Evolutionary conservation across 2,888 invertebrate genomes (phyloP).

Genomic region (Drosophila setosimentum): DNA sequence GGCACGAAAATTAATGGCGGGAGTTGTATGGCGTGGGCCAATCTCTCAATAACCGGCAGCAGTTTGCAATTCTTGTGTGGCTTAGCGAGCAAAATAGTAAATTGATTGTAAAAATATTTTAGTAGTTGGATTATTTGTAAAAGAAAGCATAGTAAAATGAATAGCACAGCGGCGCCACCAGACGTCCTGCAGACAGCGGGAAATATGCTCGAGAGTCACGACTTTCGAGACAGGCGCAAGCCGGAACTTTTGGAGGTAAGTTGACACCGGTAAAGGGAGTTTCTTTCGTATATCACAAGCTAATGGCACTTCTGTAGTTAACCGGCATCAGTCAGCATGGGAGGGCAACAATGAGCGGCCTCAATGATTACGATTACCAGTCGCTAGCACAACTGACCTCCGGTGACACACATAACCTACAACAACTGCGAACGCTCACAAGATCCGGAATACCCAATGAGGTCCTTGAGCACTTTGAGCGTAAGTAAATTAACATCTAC

Average conservation of each 20-base stretch:
- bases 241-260: conserved; percentile 84
- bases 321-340: conserved; percentile 89
- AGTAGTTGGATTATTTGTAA: background rate
- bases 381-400: conserved; percentile 89
- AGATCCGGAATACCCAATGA: conserved; percentile 96
- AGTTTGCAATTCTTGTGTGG: conserved; percentile 31
- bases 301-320: conserved; percentile 84
- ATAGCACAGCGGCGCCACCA: conserved; percentile 83
- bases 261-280: background rate
- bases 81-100: background rate
- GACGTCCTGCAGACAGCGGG: conserved; percentile 92
- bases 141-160: conserved; percentile 58
- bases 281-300: background rate
- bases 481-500: conserved; percentile 86
- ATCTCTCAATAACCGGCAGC: conserved; percentile 50
- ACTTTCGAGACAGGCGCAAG: conserved; percentile 78
- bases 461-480: conserved; percentile 97
- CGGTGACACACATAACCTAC: conserved; percentile 88
- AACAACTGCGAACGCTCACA: conserved; percentile 92
- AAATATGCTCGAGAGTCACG: conserved; percentile 91
- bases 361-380: conserved; percentile 96
- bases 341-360: conserved; percentile 94
- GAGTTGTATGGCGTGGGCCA: conserved; percentile 58
- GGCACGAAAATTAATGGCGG: conserved; percentile 53
- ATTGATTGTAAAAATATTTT: conserved; percentile 9